phyloP scores from a whole-genome alignment of 92 coral and sea anemone genomes.

The Galaxea fascicularis region DNA sequence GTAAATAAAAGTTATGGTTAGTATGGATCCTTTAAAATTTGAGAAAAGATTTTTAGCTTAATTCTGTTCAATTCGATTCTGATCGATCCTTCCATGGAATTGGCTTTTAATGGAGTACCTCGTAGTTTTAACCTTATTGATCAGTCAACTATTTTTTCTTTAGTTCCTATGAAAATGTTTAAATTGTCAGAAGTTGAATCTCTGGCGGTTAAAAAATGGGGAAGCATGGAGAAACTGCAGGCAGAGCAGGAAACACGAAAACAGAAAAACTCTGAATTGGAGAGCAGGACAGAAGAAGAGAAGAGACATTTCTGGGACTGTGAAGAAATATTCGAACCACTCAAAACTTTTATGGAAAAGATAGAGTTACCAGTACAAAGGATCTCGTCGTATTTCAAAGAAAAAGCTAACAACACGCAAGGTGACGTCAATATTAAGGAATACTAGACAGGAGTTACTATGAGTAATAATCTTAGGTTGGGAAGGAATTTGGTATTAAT shows the following conservation, averaged over 20 bases:
- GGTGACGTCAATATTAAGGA: constrained; percentile 8
- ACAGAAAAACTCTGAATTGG: constrained; percentile 49
- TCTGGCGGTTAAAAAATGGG: constrained; percentile 77
- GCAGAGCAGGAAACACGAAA: constrained; percentile 67
- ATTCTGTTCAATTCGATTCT: too few relatives aligned
- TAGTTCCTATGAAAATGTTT: constrained; percentile 89
- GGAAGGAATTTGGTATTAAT: too few relatives aligned
- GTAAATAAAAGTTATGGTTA: constrained; percentile 78
- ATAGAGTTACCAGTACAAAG: constrained; percentile 64
- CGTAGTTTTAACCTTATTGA: too few relatives aligned
- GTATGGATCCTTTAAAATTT: background rate
- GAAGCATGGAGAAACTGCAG: constrained; percentile 74
- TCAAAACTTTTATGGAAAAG: constrained; percentile 70
- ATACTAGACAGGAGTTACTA: too few relatives aligned
- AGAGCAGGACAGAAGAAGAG: constrained; percentile 72
- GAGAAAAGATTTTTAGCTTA: background rate
- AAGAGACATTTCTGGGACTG: constrained; percentile 86
- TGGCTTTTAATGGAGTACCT: too few relatives aligned
- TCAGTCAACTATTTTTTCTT: background rate
- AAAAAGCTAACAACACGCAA: background rate
- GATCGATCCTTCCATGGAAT: too few relatives aligned
- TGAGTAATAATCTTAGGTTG: too few relatives aligned
- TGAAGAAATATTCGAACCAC: constrained; percentile 80
- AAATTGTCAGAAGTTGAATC: constrained; percentile 70
- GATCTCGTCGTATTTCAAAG: constrained; percentile 45